Conservation (phyloP, 1,140 invertebrate species). For the Drosophila nikananu region DNA sequence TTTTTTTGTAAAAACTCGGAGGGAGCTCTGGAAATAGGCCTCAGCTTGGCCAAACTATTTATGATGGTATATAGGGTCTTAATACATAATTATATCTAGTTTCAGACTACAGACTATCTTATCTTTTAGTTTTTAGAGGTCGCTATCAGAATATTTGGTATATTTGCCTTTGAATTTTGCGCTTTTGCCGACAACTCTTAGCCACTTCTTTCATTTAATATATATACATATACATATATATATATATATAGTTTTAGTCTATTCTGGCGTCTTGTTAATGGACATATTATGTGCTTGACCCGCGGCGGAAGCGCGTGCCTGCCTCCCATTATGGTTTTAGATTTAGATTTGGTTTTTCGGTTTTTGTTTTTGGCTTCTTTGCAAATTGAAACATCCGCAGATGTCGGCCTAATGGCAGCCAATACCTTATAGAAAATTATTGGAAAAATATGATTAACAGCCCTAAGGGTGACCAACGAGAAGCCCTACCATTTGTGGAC, state of each 20-base stretch:
- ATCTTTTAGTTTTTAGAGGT: neutral
- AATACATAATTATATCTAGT: neutral
- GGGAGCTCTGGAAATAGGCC: neutral
- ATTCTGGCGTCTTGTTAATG: conserved; percentile 48
- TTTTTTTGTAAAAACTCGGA: neutral
- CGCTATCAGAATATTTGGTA: neutral
- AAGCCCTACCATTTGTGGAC: conserved; percentile 20
- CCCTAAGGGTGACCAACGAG: neutral
- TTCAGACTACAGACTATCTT: neutral
- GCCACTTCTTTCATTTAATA: neutral
- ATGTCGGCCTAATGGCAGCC: conserved; percentile 40
- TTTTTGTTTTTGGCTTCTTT: conserved; percentile 42
- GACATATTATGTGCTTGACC: conserved; percentile 48
- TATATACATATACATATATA: neutral
- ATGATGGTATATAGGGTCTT: neutral
- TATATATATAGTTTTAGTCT: neutral
- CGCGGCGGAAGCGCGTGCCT: conserved; percentile 68
- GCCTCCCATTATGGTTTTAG: conserved; percentile 55
- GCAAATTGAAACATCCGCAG: conserved; percentile 70
- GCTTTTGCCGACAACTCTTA: neutral
- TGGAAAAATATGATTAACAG: conserved; percentile 29
- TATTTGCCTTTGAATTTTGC: conserved; percentile 5
- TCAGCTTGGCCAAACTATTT: neutral
- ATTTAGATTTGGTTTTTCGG: conserved; percentile 28
- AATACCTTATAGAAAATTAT: conserved; percentile 21